Evolutionary conservation across 2,888 invertebrate genomes (phyloP).

Genomic region (Tipula helvola): DNA sequence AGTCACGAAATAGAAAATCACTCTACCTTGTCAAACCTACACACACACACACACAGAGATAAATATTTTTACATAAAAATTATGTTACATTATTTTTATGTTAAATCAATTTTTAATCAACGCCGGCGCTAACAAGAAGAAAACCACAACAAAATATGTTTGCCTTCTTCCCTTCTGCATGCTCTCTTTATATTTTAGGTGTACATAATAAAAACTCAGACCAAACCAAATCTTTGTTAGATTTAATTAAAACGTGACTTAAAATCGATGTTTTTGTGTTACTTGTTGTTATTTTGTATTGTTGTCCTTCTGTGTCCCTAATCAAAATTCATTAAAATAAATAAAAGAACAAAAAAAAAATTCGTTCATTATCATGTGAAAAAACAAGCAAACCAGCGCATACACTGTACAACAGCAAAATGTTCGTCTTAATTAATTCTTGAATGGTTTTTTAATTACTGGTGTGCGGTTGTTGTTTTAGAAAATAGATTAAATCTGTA

Average conservation of each 20-base stretch:
- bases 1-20: background rate
- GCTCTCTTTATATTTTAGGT: background rate
- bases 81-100: background rate
- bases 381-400: background rate
- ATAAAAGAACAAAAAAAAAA: background rate
- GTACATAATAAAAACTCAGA: background rate
- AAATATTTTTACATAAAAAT: background rate
- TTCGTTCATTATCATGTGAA: background rate
- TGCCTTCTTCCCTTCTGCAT: background rate
- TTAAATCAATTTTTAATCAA: background rate
- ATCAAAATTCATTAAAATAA: background rate
- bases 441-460: constrained; percentile 4
- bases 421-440: background rate
- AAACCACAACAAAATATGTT: background rate
- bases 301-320: background rate
- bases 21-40: background rate
- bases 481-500: background rate
- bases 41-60: too few species aligned
- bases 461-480: background rate
- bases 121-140: background rate
- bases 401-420: background rate
- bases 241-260: background rate
- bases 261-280: background rate
- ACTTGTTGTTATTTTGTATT: background rate
- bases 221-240: background rate